These are phyloP conservation scores for Geopemphigus sp. DNA, from an alignment of 1,140 invertebrate species.

Conservation along the genomic window DNA sequence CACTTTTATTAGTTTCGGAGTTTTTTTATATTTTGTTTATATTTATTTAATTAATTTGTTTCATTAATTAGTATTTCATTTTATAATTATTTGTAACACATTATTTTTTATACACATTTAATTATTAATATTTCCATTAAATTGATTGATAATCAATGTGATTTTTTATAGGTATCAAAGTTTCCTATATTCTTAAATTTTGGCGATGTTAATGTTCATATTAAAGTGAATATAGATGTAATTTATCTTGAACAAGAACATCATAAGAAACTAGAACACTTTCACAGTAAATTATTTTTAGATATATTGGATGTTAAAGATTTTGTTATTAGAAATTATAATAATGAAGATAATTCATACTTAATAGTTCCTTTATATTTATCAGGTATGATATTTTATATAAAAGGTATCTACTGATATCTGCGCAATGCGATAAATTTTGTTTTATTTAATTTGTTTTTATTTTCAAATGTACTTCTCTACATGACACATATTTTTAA, in stretches of 20 bases:
- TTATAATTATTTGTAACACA: too few species aligned
- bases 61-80: too few species aligned
- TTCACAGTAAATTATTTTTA: conserved; percentile 68
- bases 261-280: conserved; percentile 63
- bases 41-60: too few species aligned
- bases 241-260: conserved; percentile 59
- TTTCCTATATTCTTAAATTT: conserved; percentile 86
- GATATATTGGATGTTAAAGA: conserved; percentile 75
- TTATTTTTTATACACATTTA: too few species aligned
- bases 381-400: conserved; percentile 52
- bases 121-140: too few species aligned
- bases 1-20: too few species aligned
- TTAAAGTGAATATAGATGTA: conserved; percentile 60
- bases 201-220: conserved; percentile 71
- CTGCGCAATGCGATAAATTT: background rate
- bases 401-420: background rate
- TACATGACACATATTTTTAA: background rate
- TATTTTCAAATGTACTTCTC: background rate
- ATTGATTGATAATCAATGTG: background rate
- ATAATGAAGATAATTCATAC: conserved; percentile 66
- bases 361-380: conserved; percentile 63
- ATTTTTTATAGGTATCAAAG: conserved; percentile 61
- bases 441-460: background rate
- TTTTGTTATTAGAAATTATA: conserved; percentile 71
- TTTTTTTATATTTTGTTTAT: too few species aligned